A percentile compares a stretch with the other conserved stretches of the same genome.
Evolutionary conservation across 2,113 vertebrate genomes (phyloP).

Genomic region (Xenopus tropicalis): DNA sequence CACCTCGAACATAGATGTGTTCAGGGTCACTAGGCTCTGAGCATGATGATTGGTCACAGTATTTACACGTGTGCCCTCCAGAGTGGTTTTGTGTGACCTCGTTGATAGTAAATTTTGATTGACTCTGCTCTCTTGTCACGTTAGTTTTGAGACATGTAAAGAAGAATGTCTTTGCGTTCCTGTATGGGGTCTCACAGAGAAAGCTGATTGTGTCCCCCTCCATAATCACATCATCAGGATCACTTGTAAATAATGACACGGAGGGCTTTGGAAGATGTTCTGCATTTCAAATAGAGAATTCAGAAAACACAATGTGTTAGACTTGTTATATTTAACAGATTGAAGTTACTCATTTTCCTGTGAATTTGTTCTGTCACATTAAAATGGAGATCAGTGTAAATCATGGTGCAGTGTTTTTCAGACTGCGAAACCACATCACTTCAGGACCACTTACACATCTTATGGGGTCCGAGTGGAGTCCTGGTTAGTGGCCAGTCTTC

Average conservation of each 20-base stretch:
- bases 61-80: conserved; percentile 7
- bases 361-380: no score
- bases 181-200: neutral
- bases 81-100: neutral
- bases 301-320: no score
- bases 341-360: no score
- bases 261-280: neutral
- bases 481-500: no score
- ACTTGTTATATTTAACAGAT: no score
- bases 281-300: neutral
- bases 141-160: neutral
- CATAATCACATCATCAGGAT: neutral
- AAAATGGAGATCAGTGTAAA: no score
- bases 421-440: no score
- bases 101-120: neutral
- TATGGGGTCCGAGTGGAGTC: no score
- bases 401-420: no score
- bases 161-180: neutral
- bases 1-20: conserved; percentile 14
- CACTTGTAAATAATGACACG: neutral
- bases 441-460: no score
- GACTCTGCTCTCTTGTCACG: neutral
- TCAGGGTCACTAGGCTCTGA: conserved; percentile 2
- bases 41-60: neutral
- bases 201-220: neutral